Evolutionary conservation across 2,113 vertebrate species (phyloP).

Genomic region (Pleuronectes platessa): DNA sequence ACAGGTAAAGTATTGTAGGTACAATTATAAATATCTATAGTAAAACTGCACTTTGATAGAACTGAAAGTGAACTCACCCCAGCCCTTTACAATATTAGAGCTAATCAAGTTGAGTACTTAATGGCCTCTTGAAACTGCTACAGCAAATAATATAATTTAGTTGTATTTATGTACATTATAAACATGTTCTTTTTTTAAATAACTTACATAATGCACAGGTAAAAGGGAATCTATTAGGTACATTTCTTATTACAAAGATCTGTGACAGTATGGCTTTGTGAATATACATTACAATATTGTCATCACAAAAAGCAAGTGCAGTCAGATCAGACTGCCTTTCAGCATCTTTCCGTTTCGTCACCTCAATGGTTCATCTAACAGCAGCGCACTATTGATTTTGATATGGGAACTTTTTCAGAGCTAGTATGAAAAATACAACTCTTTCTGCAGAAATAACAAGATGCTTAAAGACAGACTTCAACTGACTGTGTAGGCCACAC

Average conservation of each 20-base stretch:
- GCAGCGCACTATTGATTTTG: conserved; percentile 22
- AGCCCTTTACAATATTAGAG: conserved; percentile 44
- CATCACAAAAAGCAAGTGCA: conserved; percentile 83
- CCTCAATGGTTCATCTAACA: conserved; percentile 14
- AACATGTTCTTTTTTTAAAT: conserved; percentile 81
- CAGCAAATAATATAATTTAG: conserved; percentile 74
- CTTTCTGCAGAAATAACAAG: conserved; percentile 29
- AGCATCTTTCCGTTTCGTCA: conserved; percentile 55
- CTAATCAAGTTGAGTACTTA: conserved; percentile 45
- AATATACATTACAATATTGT: conserved; percentile 83
- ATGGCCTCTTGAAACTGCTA: conserved; percentile 80
- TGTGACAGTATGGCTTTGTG: conserved; percentile 95
- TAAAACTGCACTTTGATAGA: conserved; percentile 72
- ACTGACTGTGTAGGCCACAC: conserved; percentile 69
- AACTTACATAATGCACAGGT: conserved; percentile 93
- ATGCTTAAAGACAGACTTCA: conserved; percentile 64
- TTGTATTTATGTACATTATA: conserved; percentile 71
- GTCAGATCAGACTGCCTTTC: conserved; percentile 63
- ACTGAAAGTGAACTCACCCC: conserved; percentile 40
- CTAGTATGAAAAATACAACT: conserved; percentile 42
- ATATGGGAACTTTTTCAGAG: conserved; percentile 37
- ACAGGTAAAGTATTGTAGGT: conserved; percentile 26
- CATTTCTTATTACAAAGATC: conserved; percentile 81
- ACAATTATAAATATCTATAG: conserved; percentile 48
- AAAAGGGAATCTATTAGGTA: conserved; percentile 82